These are phyloP conservation scores for Drosophila kepulauana DNA, from an alignment of 1,140 invertebrate species.

Conservation along the genomic window DNA sequence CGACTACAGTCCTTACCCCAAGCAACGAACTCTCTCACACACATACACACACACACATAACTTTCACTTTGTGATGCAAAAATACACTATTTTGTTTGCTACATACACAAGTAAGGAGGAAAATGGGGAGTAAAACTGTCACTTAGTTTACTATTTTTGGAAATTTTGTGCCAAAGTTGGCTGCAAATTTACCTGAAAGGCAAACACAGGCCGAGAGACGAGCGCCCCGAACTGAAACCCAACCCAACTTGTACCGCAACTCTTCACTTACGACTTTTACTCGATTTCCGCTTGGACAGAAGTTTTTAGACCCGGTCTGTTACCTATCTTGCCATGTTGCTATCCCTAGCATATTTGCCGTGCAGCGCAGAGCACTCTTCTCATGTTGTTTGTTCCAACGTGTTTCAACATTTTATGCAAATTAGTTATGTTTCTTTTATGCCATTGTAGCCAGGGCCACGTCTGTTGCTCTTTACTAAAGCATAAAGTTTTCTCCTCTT, in stretches of 20 bases:
- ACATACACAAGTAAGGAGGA: conserved; percentile 18
- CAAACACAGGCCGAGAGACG: conserved; percentile 16
- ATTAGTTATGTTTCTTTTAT: conserved; percentile 83
- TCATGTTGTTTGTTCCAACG: neutral
- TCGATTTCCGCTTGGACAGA: conserved; percentile 68
- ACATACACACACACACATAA: conserved; percentile 24
- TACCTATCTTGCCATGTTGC: conserved; percentile 1
- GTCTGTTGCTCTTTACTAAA: conserved; percentile 66
- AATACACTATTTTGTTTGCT: conserved; percentile 50
- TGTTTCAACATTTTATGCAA: conserved; percentile 79
- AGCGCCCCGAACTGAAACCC: no score
- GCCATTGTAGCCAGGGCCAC: conserved; percentile 47
- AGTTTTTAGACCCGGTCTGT: conserved; percentile 41
- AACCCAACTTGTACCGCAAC: conserved; percentile 22
- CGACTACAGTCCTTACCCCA: conserved; percentile 10
- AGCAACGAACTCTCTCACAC: conserved; percentile 6
- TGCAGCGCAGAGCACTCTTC: neutral
- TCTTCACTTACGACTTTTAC: conserved; percentile 62
- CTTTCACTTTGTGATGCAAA: conserved; percentile 76
- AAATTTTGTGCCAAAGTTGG: conserved; percentile 59
- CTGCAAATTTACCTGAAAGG: conserved; percentile 50
- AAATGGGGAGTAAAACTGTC: conserved; percentile 51
- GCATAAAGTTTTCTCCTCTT: conserved; percentile 49
- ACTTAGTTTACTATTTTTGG: conserved; percentile 75
- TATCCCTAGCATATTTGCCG: neutral